Conservation (phyloP, 2,113 vertebrate species). For the Burhinus bistriatus region DNA sequence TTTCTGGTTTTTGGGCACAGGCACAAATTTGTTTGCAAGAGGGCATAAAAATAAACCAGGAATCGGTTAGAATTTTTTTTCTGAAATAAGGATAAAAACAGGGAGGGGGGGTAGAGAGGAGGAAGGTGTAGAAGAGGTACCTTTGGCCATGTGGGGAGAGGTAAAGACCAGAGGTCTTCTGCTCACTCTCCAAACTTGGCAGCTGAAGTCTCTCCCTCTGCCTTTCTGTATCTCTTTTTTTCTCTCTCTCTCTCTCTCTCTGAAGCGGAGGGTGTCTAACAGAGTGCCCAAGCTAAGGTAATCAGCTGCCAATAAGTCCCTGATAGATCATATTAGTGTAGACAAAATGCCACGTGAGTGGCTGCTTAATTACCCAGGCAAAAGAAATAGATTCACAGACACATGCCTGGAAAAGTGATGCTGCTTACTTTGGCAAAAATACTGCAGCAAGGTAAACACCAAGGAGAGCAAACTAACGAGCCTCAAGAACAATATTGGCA, state of each 20-base stretch:
- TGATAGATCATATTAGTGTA: not conserved
- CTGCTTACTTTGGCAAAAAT: not conserved
- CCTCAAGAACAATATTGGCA: not conserved
- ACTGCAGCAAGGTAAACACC: not conserved
- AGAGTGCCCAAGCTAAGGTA: not conserved
- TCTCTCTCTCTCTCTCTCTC: not conserved
- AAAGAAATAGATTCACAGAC: not conserved
- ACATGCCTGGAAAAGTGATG: not conserved
- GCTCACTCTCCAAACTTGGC: not conserved
- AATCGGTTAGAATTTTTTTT: not conserved
- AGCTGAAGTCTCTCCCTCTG: not conserved
- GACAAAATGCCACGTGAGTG: not conserved
- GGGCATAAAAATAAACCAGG: not conserved
- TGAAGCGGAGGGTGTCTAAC: not conserved
- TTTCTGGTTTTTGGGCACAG: not conserved
- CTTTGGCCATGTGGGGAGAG: not conserved
- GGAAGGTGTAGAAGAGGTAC: not conserved
- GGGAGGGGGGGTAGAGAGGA: accelerated
- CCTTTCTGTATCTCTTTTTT: not conserved
- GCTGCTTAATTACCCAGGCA: not conserved
- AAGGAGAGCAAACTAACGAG: not conserved
- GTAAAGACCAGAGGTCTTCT: not conserved
- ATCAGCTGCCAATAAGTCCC: not conserved
- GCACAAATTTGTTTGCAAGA: not conserved
- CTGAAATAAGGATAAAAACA: not conserved